These are phyloP conservation scores for Drosophila willistoni DNA, from an alignment of 1,140 invertebrate species.

Conservation along the genomic window DNA sequence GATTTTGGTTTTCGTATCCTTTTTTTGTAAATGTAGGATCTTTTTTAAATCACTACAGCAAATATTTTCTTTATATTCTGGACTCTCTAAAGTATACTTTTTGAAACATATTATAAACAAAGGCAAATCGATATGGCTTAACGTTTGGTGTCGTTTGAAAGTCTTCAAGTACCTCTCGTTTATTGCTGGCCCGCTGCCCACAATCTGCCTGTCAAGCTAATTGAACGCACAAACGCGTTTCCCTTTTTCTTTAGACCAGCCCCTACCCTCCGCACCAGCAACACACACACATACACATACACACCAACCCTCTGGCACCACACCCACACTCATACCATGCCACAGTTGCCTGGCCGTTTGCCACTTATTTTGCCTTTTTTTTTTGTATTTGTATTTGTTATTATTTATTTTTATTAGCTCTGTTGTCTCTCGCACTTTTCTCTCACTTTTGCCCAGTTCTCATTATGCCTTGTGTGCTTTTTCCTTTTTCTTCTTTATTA, in stretches of 20 bases:
- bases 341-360: constrained; percentile 10
- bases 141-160: background rate
- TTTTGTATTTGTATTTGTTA: constrained; percentile 30
- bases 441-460: constrained; percentile 9
- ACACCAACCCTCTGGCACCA: background rate
- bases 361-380: constrained; percentile 6
- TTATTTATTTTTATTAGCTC: constrained; percentile 57
- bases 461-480: constrained; percentile 5
- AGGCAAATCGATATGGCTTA: background rate
- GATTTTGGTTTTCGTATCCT: no score
- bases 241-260: background rate
- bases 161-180: background rate
- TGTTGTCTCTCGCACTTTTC: constrained; percentile 34
- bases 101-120: no score
- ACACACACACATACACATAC: background rate
- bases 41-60: no score
- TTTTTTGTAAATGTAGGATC: no score
- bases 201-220: constrained; percentile 19
- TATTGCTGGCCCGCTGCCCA: constrained; percentile 10
- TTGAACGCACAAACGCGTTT: constrained; percentile 23
- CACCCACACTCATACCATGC: background rate
- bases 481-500: background rate
- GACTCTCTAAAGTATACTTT: no score
- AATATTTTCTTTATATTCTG: no score
- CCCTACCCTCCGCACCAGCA: background rate